These are phyloP conservation scores for Sceloporus undulatus DNA, from an alignment of 2,113 vertebrate genomes.

Conservation along the genomic window DNA sequence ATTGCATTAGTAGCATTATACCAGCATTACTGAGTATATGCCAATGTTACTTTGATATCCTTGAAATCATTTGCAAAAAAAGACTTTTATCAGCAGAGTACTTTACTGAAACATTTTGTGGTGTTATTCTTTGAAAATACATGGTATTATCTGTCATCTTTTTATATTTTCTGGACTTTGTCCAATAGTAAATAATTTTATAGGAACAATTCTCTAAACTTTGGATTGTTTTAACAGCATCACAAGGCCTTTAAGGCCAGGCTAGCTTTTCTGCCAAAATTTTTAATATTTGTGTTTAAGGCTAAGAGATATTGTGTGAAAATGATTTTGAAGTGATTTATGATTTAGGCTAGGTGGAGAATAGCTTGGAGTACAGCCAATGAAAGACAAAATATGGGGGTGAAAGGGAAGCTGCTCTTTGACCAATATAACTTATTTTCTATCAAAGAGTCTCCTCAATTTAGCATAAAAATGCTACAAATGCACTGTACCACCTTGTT, in stretches of 20 bases:
- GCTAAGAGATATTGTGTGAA: neutral
- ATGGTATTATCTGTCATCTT: constrained; percentile 48
- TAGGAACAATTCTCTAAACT: constrained; percentile 6
- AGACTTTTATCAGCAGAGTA: constrained; percentile 53
- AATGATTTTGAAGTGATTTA: neutral
- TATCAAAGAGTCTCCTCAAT: too few relatives aligned
- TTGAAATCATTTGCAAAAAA: constrained; percentile 32
- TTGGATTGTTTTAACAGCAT: too few relatives aligned
- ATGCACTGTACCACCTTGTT: too few relatives aligned
- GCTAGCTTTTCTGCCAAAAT: too few relatives aligned
- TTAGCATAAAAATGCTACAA: too few relatives aligned
- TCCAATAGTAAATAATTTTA: constrained; percentile 42
- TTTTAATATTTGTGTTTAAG: too few relatives aligned
- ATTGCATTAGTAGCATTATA: neutral
- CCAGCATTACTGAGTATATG: neutral
- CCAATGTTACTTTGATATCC: constrained; percentile 22
- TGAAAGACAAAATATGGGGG: neutral
- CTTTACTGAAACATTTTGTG: constrained; percentile 36
- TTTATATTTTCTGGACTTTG: constrained; percentile 56
- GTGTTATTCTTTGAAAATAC: constrained; percentile 49
- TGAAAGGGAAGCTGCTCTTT: neutral
- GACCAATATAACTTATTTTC: too few relatives aligned
- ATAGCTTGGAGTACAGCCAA: constrained; percentile 13
- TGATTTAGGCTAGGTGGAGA: neutral
- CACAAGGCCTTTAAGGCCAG: too few relatives aligned